phyloP scores from a whole-genome alignment of 2,888 invertebrate genomes.

The Nemotelus nigrinus region DNA sequence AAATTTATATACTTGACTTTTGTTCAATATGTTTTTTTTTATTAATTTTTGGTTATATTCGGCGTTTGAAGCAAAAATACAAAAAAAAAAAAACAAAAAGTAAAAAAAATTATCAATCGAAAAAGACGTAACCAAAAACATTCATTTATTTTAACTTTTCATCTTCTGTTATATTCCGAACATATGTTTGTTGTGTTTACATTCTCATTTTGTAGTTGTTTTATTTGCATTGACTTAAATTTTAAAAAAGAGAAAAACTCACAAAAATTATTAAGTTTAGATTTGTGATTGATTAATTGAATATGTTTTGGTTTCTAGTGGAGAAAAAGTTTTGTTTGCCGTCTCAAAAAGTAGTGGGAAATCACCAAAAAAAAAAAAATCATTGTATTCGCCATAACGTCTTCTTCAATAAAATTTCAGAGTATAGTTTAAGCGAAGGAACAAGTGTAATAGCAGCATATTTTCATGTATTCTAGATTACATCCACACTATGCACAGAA shows the following conservation, averaged over 20 bases:
- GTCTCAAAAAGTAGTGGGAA: background rate
- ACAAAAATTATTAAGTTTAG: constrained; percentile 21
- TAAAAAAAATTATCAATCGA: background rate
- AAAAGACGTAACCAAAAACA: background rate
- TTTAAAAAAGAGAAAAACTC: constrained; percentile 14
- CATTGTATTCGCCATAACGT: constrained; percentile 35
- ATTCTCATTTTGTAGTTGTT: constrained; percentile 24
- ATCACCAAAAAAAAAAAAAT: background rate
- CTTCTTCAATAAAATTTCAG: background rate
- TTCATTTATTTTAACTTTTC: background rate
- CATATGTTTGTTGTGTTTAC: constrained; percentile 20
- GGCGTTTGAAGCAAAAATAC: background rate
- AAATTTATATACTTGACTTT: too few relatives aligned
- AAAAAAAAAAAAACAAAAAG: constrained; percentile 10
- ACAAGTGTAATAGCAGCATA: background rate
- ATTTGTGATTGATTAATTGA: too few relatives aligned
- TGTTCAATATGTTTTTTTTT: background rate
- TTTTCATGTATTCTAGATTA: constrained; percentile 7
- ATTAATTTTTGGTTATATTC: constrained; percentile 14
- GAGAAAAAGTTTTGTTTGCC: too few relatives aligned
- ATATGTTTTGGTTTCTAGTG: too few relatives aligned
- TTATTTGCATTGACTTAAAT: constrained; percentile 35
- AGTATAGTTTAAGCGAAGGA: constrained; percentile 9
- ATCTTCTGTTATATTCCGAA: constrained; percentile 21
- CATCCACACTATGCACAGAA: background rate